Evolutionary conservation across 2,113 vertebrate species (phyloP), one percentile per base, ranked within the genome.

Genomic region (Engystomops pustulosus): DNA sequence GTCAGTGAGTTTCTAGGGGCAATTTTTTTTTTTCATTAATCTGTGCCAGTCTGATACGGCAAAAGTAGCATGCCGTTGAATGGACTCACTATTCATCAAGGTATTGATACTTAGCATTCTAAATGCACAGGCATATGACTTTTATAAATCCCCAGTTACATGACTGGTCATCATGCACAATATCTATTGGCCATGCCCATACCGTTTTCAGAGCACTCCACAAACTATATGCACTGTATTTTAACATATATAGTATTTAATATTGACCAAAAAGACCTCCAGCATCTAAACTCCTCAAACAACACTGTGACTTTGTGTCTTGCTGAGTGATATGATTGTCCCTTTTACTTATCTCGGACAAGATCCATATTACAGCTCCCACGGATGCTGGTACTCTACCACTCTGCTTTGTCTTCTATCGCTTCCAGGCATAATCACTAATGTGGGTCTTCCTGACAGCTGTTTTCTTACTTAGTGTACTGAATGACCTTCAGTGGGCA

Each of bases 401-500:
- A 51, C 27, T 8, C 49, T 32, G 17, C 53, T 58, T 55, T 74
- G 49, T 53, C 36, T 71, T 72, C 38, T 34, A 72, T 72, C 12
- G 69, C 53, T 80, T 60, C 69, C 68, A 45, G 51, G 23, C 49
- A 72, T 60, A 60, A 83, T 45, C 12, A 38, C 55, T 65, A 75
- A 60, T 72, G 69, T 80, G 79, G 78, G 9, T 32, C 38, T 76
- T 11, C 30, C 41, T 76, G 81, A 71, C 55, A 83, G 81, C 81
- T 51, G 41, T 83, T 65, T 76, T 58, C 23, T 83, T 62, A 47
- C 81, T 65, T 65, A 47, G 53, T 53, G 80, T 76, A 76, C 25
- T 34, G 7, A 45, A 34, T 76, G 81, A 83, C 81, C 81, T 83
- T 83, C 70, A 65, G 53, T 74, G 53, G 55, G 41, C 55, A 67